Conservation (phyloP, 1,140 invertebrate genomes). For the Sogatella furcifera region DNA sequence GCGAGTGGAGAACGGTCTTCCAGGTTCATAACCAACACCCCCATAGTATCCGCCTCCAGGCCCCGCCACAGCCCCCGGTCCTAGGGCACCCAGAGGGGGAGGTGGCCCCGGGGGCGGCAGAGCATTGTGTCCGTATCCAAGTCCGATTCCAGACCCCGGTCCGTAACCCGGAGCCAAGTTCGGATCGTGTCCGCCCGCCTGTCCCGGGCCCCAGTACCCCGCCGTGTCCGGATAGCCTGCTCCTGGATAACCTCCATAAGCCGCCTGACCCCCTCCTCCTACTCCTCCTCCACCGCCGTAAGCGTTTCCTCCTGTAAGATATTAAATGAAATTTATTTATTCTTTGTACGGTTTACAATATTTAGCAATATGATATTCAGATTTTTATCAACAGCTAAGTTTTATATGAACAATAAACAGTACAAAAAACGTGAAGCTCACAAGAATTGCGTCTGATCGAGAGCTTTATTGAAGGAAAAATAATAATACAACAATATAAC, state of each 20-base stretch:
- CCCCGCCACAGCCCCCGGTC: conserved; percentile 15
- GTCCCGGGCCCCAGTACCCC: neutral
- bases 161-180: conserved; percentile 1
- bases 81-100: neutral
- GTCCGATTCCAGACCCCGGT: conserved; percentile 29
- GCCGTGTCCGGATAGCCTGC: conserved; percentile 15
- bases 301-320: conserved; percentile 15
- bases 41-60: conserved; percentile 17
- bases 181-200: conserved; percentile 20
- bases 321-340: no score
- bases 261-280: conserved; percentile 11
- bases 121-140: conserved; percentile 27
- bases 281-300: no score
- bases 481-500: no score
- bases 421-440: no score
- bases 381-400: no score
- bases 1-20: conserved; percentile 35
- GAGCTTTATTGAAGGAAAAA: no score
- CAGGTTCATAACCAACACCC: conserved; percentile 21
- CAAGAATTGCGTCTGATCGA: no score
- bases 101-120: neutral
- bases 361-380: no score
- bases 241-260: conserved; percentile 20
- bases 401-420: no score
- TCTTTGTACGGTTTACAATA: no score